Evolutionary conservation across 2,113 vertebrate genomes (phyloP).

Genomic region (Elachura formosa): DNA sequence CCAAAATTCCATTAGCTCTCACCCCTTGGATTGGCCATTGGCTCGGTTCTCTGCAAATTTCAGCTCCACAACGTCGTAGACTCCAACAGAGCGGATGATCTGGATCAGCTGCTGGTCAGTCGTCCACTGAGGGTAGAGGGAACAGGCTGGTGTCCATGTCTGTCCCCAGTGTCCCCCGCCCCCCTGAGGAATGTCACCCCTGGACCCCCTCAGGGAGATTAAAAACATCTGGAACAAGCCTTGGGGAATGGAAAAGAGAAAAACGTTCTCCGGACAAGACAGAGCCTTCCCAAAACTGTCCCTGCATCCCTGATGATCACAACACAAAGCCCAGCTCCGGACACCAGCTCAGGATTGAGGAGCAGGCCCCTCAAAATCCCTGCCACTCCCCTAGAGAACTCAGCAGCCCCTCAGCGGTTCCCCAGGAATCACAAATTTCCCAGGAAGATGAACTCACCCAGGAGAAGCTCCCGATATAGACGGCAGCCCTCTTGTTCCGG

Average conservation of each 20-base stretch:
- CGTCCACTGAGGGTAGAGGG: constrained; percentile 81
- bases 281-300: not conserved
- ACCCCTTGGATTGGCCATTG: constrained; percentile 97
- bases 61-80: constrained; percentile 85
- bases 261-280: not conserved
- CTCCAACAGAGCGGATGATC: constrained; percentile 81
- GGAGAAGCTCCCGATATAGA: constrained; percentile 92
- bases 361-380: not conserved
- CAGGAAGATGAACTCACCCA: constrained; percentile 77
- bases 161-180: not conserved
- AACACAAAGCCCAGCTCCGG: not conserved
- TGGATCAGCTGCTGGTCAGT: constrained; percentile 86
- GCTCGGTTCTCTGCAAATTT: constrained; percentile 91
- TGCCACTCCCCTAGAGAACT: not conserved
- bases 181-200: not conserved
- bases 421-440: not conserved
- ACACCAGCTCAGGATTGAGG: accelerated
- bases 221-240: not conserved
- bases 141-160: not conserved
- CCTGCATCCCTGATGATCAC: not conserved
- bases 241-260: accelerated
- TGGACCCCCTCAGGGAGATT: not conserved
- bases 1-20: not conserved
- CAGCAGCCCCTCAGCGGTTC: not conserved
- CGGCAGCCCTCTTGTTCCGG: constrained; percentile 73